phyloP scores from a whole-genome alignment of 2,113 vertebrate genomes.

The Aegotheles bennettii region DNA sequence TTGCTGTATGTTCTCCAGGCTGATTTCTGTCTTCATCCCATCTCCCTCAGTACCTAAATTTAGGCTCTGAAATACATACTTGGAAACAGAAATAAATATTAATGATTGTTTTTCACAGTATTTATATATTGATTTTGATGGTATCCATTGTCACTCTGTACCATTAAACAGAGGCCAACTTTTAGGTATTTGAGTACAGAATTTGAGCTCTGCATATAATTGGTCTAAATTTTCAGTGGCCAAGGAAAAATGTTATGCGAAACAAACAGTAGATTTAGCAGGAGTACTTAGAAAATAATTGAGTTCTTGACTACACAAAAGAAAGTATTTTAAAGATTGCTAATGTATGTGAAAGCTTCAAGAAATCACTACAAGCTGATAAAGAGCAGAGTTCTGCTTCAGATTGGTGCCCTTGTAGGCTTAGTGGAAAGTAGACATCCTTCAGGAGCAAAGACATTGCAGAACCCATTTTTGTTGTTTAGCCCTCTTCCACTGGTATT shows the following conservation, averaged over 20 bases:
- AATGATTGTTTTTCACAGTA: not conserved
- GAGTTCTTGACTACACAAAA: not conserved
- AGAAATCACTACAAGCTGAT: not conserved
- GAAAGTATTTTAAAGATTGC: not conserved
- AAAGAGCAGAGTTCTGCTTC: not conserved
- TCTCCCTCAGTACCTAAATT: not conserved
- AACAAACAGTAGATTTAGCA: not conserved
- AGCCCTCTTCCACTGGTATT: not conserved
- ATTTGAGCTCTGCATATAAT: not conserved
- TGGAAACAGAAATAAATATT: not conserved
- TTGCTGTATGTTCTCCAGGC: not conserved
- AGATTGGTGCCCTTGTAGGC: not conserved
- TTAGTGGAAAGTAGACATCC: not conserved
- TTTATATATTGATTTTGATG: not conserved
- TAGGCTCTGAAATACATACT: not conserved
- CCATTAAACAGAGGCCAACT: not conserved
- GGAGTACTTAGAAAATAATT: not conserved
- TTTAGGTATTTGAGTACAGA: not conserved
- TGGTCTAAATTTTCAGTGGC: not conserved
- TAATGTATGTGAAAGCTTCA: not conserved
- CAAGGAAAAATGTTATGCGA: not conserved
- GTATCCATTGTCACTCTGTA: not conserved
- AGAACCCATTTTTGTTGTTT: not conserved
- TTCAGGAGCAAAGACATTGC: not conserved
- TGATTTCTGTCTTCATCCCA: not conserved